phyloP scores from a whole-genome alignment of 2,888 invertebrate species.

The Lasioglossum oenotherae region DNA sequence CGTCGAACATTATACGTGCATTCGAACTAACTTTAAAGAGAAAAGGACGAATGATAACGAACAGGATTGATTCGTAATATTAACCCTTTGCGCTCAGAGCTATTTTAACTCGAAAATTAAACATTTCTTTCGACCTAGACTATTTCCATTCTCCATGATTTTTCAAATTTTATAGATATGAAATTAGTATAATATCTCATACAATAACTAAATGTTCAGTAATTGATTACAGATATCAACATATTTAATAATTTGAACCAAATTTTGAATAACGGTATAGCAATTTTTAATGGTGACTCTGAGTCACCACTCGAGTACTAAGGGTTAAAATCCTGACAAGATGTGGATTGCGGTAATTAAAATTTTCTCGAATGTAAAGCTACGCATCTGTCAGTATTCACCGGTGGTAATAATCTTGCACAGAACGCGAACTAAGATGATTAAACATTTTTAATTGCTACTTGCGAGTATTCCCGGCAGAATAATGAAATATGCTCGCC shows the following conservation, averaged over 20 bases:
- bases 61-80: not conserved
- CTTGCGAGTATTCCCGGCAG: not conserved
- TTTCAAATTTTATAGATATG: too few species aligned
- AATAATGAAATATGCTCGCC: not conserved
- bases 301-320: too few species aligned
- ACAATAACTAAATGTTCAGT: too few species aligned
- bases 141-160: too few species aligned
- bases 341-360: not conserved
- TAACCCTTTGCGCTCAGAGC: too few species aligned
- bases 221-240: too few species aligned
- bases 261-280: too few species aligned
- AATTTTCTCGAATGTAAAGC: not conserved
- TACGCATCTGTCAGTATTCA: not conserved
- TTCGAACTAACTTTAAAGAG: not conserved
- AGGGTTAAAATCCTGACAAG: not conserved
- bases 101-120: too few species aligned
- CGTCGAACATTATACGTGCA: not conserved
- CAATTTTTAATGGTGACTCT: too few species aligned
- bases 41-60: not conserved
- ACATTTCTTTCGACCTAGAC: too few species aligned
- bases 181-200: too few species aligned
- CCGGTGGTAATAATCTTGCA: not conserved
- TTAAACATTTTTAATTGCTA: not conserved
- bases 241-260: too few species aligned
- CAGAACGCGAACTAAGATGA: not conserved